Conservation (phyloP, 2,888 invertebrate genomes). For the Acheta domesticus region DNA sequence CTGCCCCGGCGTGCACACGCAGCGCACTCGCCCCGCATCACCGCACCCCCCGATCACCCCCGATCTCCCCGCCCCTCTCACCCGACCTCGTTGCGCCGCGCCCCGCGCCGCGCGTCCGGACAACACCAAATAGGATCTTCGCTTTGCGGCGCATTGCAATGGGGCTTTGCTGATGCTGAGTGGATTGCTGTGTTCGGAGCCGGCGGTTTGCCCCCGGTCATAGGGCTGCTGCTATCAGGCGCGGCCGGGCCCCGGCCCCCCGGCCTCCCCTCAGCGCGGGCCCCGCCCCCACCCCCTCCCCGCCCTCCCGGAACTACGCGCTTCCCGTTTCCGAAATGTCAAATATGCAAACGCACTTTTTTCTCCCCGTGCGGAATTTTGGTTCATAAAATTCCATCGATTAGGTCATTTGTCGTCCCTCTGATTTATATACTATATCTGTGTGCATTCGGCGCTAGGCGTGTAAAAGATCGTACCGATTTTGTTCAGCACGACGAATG, state of each 20-base stretch:
- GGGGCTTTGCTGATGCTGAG: not conserved
- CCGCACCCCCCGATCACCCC: not conserved
- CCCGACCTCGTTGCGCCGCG: not conserved
- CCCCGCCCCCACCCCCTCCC: not conserved
- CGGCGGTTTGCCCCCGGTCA: not conserved
- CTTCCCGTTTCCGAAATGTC: too few species aligned
- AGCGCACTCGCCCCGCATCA: not conserved
- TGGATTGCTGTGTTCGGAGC: slow-evolving; percentile 7
- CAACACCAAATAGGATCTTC: slow-evolving; percentile 18
- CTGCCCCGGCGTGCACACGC: too few species aligned
- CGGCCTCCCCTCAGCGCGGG: not conserved
- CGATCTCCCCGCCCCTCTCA: not conserved
- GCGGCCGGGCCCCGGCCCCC: not conserved
- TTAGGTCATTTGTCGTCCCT: too few species aligned
- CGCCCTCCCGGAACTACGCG: not conserved
- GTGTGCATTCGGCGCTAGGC: too few species aligned
- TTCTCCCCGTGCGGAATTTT: too few species aligned
- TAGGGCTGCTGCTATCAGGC: not conserved
- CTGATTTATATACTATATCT: too few species aligned
- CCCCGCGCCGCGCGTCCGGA: not conserved
- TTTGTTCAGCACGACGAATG: too few species aligned
- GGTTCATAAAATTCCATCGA: too few species aligned
- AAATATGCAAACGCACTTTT: too few species aligned
- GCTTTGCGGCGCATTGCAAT: not conserved
- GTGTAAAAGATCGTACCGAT: too few species aligned